phyloP scores from a whole-genome alignment of 2,888 invertebrate species.

The Physocephala rufipes region DNA sequence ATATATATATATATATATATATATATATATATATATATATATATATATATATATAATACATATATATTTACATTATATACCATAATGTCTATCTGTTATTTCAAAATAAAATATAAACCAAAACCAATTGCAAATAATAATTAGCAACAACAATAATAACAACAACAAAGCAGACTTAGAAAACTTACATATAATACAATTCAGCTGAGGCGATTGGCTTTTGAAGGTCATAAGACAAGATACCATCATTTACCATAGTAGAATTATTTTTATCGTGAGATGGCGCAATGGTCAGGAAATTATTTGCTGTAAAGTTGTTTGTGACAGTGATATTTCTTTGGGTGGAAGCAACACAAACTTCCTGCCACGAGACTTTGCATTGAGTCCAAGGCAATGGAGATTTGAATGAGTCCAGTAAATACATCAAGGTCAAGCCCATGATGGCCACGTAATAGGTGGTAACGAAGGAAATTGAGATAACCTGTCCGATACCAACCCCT shows the following conservation, averaged over 20 bases:
- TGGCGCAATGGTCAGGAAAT: conserved; percentile 14
- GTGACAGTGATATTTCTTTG: conserved; percentile 47
- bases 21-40: no score
- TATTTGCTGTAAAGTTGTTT: neutral
- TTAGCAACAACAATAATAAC: conserved; percentile 21
- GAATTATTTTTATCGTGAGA: neutral
- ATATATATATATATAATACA: no score
- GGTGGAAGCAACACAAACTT: conserved; percentile 64
- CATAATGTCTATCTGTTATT: conserved; percentile 6
- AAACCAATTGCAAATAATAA: conserved; percentile 21
- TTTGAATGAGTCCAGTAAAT: conserved; percentile 72
- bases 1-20: no score
- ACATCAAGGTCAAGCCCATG: conserved; percentile 73
- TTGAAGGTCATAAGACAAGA: conserved; percentile 24
- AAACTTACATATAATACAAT: conserved; percentile 66
- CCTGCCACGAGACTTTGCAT: conserved; percentile 69
- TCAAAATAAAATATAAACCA: conserved; percentile 2
- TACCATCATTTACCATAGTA: neutral
- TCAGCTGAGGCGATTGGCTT: conserved; percentile 62
- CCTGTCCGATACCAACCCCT: conserved; percentile 71
- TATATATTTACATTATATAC: conserved; percentile 19
- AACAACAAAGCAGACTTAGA: no score
- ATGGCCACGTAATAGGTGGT: conserved; percentile 75
- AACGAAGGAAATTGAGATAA: conserved; percentile 69
- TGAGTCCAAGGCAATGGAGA: conserved; percentile 72